Conservation (phyloP, 2,113 vertebrate species). For the Chaenogobius annularis region DNA sequence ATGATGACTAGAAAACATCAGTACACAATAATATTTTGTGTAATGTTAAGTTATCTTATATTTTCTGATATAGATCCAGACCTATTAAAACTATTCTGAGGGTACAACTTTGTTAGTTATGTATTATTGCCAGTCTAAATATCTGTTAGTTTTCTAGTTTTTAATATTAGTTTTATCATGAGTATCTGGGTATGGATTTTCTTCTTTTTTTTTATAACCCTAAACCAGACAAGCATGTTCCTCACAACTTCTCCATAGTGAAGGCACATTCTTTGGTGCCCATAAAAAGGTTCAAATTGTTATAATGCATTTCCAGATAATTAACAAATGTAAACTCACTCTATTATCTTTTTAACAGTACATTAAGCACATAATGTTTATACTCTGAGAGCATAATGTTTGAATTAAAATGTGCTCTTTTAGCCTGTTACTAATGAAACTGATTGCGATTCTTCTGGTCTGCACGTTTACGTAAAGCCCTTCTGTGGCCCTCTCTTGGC, state of each 20-base stretch:
- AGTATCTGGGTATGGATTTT: too few relatives aligned
- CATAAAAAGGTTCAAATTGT: neutral
- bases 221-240: too few relatives aligned
- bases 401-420: neutral
- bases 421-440: neutral
- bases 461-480: neutral
- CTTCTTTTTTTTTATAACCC: too few relatives aligned
- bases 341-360: neutral
- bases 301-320: neutral
- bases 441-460: neutral
- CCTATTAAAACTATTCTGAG: too few relatives aligned
- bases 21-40: too few relatives aligned
- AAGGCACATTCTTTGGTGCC: neutral
- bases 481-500: neutral
- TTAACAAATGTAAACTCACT: constrained; percentile 1
- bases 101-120: too few relatives aligned
- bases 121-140: too few relatives aligned
- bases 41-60: too few relatives aligned
- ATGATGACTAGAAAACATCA: too few relatives aligned
- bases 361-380: neutral
- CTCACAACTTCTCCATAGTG: neutral
- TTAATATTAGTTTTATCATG: too few relatives aligned
- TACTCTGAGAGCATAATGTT: neutral
- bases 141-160: too few relatives aligned
- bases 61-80: too few relatives aligned